Evolutionary conservation across 2,113 vertebrate genomes (phyloP), one percentile per base, ranked within the genome.

Genomic region (Lophotis ruficrista): DNA sequence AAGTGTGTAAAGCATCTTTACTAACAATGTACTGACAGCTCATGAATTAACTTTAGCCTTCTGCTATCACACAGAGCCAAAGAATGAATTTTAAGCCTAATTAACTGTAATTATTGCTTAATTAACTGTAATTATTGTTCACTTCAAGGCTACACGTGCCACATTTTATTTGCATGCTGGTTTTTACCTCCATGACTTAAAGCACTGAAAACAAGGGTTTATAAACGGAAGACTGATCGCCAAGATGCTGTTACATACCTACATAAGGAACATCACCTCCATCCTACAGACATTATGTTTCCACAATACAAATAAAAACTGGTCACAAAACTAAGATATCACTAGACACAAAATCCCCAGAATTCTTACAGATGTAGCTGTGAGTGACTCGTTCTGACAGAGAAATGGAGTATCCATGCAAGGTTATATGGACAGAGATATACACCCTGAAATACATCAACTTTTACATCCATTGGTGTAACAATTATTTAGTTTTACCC

Each of bases 121-220:
- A 94, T 93, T 93, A 96, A 93, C 86, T 81, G 61, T 71, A 93
- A 96, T 90, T 95, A 93, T 82, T 75, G 69, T 92, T 89, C 90
- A 90, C 68, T 90, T 94, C 75, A 94, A 93, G 77, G 94, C 60
- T 73, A 79, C 58, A 54, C 73, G 64, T 71, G 82, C 64, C 88
- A 89, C 53, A 68, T 89, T 90, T 78, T 76, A 89, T 90, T 90
- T 73, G 86, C 43, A 78, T 75, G 56, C 60, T 89, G 68, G 27
- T 91, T 95, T 95, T 78, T 62, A 69, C 61, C 79, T 35, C 54
- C 57, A 12, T 88, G 65, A 87, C 50, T 89, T 80, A 12, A 80
- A 64, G 68, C 54, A 79, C 20, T 53, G 70, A 57, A 95, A 82
- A 90, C 58, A 95, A 72, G 86, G 73, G 80, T 62, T 75, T 83